Percentiles rank a stretch among this genome's conserved stretches.
Evolutionary conservation across 2,888 invertebrate genomes (phyloP).

Genomic region (Thereva unica): DNA sequence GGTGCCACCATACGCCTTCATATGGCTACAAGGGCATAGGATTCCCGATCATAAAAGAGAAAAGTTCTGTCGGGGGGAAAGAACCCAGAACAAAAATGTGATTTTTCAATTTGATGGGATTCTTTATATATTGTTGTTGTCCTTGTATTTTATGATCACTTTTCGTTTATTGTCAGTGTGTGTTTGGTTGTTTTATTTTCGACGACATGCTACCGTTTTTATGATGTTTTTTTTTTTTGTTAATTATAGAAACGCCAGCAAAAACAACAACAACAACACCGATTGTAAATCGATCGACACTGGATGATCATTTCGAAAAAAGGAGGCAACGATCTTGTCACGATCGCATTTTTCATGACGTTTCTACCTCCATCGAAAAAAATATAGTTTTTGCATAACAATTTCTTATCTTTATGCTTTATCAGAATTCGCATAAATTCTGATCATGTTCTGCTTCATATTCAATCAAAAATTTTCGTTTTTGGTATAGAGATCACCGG

Average conservation of each 20-base stretch:
- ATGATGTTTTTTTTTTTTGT: constrained; percentile 7
- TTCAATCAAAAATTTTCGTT: no score
- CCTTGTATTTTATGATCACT: constrained; percentile 28
- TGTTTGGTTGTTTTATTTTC: constrained; percentile 9
- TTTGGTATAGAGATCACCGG: no score
- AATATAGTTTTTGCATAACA: no score
- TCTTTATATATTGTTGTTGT: background rate
- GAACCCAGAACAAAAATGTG: constrained; percentile 16
- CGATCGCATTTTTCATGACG: no score
- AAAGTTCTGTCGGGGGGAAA: background rate
- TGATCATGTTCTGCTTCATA: no score
- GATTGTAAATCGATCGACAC: constrained; percentile 23
- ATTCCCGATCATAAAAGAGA: constrained; percentile 13
- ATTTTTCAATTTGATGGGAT: constrained; percentile 32
- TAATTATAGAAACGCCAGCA: constrained; percentile 24
- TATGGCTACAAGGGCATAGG: constrained; percentile 8
- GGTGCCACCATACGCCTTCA: no score
- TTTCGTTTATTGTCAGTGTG: background rate
- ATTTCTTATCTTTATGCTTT: no score
- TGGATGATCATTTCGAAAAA: background rate
- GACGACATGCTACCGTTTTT: constrained; percentile 9
- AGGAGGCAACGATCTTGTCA: background rate
- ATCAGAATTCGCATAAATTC: no score
- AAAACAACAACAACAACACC: background rate
- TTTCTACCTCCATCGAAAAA: no score